Evolutionary conservation across 2,113 vertebrate genomes (phyloP).

Genomic region (Tyto alba): DNA sequence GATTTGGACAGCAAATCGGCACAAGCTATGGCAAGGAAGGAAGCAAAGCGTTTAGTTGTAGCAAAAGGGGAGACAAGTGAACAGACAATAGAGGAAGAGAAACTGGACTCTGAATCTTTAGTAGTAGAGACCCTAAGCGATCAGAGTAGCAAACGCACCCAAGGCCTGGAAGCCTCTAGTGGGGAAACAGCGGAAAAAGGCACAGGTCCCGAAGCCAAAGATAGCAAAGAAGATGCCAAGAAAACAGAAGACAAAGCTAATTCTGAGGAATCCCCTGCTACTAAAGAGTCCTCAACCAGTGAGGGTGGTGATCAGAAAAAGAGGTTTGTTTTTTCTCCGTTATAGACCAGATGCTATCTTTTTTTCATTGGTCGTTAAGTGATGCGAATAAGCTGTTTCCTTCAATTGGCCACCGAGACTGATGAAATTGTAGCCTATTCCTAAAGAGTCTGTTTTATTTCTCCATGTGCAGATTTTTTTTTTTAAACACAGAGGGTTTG

Average conservation of each 20-base stretch:
- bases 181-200: conserved; percentile 74
- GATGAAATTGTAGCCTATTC: conserved; percentile 62
- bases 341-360: conserved; percentile 96
- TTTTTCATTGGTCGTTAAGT: conserved; percentile 85
- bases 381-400: conserved; percentile 69
- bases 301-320: conserved; percentile 98
- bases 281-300: conserved; percentile 96
- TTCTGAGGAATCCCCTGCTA: conserved; percentile 83
- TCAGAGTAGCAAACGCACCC: conserved; percentile 84
- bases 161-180: conserved; percentile 78
- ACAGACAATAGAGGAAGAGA: conserved; percentile 79
- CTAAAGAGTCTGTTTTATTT: conserved; percentile 61
- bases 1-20: conserved; percentile 80
- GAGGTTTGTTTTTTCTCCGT: conserved; percentile 99
- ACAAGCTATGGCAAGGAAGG: conserved; percentile 76
- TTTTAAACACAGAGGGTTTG: conserved; percentile 38
- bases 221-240: conserved; percentile 84
- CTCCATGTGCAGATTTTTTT: conserved; percentile 45
- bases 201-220: conserved; percentile 74
- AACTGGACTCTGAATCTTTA: conserved; percentile 79
- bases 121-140: conserved; percentile 74
- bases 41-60: conserved; percentile 77
- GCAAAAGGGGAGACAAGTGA: conserved; percentile 80
- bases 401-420: conserved; percentile 72
- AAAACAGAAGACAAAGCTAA: conserved; percentile 83